These are phyloP conservation scores for Rhinolophus sinicus DNA, from an alignment of 2,113 vertebrate genomes.

Conservation along the genomic window DNA sequence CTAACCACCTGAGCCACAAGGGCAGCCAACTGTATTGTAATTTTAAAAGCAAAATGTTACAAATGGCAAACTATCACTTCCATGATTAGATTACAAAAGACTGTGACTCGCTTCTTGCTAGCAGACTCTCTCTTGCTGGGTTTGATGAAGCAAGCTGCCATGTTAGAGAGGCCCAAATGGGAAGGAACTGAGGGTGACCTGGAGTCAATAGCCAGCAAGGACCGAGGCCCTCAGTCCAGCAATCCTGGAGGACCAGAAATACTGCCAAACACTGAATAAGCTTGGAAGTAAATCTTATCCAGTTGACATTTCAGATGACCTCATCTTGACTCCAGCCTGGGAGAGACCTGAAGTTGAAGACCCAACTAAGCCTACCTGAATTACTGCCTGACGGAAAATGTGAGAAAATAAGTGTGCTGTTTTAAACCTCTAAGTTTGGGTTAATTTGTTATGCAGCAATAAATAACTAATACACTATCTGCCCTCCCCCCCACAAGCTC, in stretches of 20 bases:
- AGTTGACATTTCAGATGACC: not conserved
- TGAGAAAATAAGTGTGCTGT: not conserved
- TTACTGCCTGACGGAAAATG: not conserved
- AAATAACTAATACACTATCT: not conserved
- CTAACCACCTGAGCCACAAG: too few relatives aligned
- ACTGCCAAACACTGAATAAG: not conserved
- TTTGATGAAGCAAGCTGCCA: not conserved
- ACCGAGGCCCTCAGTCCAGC: not conserved
- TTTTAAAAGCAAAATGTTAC: conserved; percentile 33
- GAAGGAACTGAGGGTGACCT: not conserved
- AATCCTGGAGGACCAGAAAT: not conserved
- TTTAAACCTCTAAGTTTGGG: not conserved
- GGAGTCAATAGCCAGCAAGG: not conserved
- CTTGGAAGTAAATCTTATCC: not conserved
- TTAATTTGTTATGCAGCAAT: not conserved
- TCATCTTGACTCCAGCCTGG: not conserved
- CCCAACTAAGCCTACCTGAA: not conserved
- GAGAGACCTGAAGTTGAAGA: not conserved
- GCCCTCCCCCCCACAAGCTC: not conserved
- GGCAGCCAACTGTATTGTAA: not conserved
- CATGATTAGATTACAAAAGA: conserved; percentile 30
- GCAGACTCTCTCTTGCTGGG: not conserved
- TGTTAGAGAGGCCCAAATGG: not conserved
- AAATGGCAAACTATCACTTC: not conserved
- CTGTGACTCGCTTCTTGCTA: not conserved